Conservation (phyloP, 2,113 vertebrate species). For the Chascanopsetta lugubris region DNA sequence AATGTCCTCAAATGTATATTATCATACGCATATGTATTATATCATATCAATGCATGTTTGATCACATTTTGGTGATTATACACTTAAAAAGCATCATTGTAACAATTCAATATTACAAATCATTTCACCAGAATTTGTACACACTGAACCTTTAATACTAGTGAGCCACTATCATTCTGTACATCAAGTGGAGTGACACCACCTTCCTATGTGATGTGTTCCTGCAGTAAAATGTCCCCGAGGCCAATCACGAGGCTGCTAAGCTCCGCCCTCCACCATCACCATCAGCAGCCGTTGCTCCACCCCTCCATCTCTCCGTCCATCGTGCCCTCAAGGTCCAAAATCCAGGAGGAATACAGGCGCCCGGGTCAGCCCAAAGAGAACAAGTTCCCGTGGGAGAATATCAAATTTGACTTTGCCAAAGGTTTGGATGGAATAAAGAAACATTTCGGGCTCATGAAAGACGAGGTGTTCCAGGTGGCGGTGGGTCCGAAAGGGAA, state of each 20-base stretch:
- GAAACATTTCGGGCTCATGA: slow-evolving; percentile 82
- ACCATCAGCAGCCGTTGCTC: slow-evolving; percentile 27
- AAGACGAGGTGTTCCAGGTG: slow-evolving; percentile 78
- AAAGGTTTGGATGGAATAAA: slow-evolving; percentile 84
- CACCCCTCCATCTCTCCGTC: slow-evolving; percentile 31
- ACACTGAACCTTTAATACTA: too few relatives aligned
- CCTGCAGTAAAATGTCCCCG: slow-evolving; percentile 53
- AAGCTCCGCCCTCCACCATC: slow-evolving; percentile 28
- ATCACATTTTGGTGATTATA: too few relatives aligned
- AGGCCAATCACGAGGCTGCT: slow-evolving; percentile 47
- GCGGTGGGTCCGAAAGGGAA: slow-evolving; percentile 82
- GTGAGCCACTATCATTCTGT: neutral
- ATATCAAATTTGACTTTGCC: slow-evolving; percentile 79
- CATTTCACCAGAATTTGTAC: too few relatives aligned
- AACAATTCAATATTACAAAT: too few relatives aligned
- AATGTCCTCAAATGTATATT: too few relatives aligned
- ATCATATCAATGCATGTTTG: too few relatives aligned
- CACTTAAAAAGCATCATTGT: too few relatives aligned
- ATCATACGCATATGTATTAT: too few relatives aligned
- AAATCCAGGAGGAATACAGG: slow-evolving; percentile 75
- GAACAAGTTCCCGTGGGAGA: slow-evolving; percentile 74
- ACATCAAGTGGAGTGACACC: too few relatives aligned
- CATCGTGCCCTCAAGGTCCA: slow-evolving; percentile 35
- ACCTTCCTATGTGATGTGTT: slow-evolving; percentile 7
- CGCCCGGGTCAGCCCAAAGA: slow-evolving; percentile 82